A percentile compares a stretch with the other conserved stretches of the same genome.
Evolutionary conservation across 2,113 vertebrate species (phyloP).

Genomic region (Megaleporinus macrocephalus): DNA sequence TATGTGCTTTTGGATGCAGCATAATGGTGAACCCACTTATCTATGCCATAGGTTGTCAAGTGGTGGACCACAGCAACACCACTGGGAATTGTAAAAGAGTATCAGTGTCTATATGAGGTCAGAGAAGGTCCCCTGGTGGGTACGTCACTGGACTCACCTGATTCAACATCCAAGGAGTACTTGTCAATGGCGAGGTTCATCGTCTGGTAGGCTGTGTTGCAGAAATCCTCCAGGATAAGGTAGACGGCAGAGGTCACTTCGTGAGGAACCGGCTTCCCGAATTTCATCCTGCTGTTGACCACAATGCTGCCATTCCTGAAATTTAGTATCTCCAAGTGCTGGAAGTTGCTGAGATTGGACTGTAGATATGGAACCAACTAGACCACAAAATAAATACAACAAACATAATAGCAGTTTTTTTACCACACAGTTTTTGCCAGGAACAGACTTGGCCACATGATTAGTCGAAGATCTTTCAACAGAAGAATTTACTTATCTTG

Average conservation of each 20-base stretch:
- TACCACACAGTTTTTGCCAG: not conserved
- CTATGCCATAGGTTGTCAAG: no score
- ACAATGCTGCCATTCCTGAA: slow-evolving; percentile 97
- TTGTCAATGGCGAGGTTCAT: slow-evolving; percentile 96
- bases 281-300: slow-evolving; percentile 94
- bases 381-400: not conserved
- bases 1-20: no score
- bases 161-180: slow-evolving; percentile 93
- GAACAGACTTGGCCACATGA: not conserved
- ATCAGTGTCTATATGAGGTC: no score
- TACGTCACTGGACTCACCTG: slow-evolving; percentile 75
- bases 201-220: slow-evolving; percentile 91
- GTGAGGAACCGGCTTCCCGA: slow-evolving; percentile 83
- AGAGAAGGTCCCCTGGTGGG: no score
- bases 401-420: no score
- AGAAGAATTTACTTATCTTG: not conserved
- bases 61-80: no score
- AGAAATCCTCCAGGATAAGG: slow-evolving; percentile 93
- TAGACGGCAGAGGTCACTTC: slow-evolving; percentile 88
- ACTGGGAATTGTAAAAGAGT: no score
- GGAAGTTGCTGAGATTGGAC: slow-evolving; percentile 92
- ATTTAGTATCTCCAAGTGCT: slow-evolving; percentile 94
- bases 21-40: no score
- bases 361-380: slow-evolving; percentile 94
- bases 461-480: no score